phyloP scores from a whole-genome alignment of 2,888 invertebrate species.

The Phortica okadai region DNA sequence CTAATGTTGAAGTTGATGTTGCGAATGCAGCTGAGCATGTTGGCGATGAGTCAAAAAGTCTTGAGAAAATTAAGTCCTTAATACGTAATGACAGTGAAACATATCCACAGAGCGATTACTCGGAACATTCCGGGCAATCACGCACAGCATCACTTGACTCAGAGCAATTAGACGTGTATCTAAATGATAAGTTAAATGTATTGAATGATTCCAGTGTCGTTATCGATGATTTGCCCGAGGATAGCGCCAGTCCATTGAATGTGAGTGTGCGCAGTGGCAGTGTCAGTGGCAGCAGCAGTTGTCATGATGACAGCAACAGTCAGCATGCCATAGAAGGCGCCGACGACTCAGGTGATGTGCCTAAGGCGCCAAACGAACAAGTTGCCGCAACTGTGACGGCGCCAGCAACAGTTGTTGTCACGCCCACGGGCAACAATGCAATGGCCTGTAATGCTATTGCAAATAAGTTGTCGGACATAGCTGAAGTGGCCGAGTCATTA shows the following conservation, averaged over 20 bases:
- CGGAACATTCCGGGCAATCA: constrained; percentile 57
- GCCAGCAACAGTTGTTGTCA: constrained; percentile 58
- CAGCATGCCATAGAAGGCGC: constrained; percentile 25
- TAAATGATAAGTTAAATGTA: constrained; percentile 38
- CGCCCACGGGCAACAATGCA: constrained; percentile 78
- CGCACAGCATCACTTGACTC: constrained; percentile 61
- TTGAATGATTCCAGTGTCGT: constrained; percentile 65
- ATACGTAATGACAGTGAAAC: constrained; percentile 63
- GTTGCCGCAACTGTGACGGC: not conserved
- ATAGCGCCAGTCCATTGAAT: constrained; percentile 58
- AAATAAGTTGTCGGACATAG: constrained; percentile 81
- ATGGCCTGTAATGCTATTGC: constrained; percentile 83
- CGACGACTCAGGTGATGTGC: not conserved
- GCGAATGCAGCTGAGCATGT: too few species aligned
- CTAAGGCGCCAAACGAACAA: not conserved
- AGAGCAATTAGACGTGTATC: constrained; percentile 8
- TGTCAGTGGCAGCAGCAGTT: not conserved
- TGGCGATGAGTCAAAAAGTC: constrained; percentile 9
- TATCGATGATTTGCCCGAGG: constrained; percentile 65
- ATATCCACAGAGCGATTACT: constrained; percentile 63
- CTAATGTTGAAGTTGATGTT: not conserved
- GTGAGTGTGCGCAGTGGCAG: constrained; percentile 61
- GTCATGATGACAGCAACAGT: not conserved
- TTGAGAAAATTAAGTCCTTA: constrained; percentile 58
- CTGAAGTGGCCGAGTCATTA: constrained; percentile 82